Conservation (phyloP, 1,140 invertebrate species). For the Wiebesia pumilae region DNA sequence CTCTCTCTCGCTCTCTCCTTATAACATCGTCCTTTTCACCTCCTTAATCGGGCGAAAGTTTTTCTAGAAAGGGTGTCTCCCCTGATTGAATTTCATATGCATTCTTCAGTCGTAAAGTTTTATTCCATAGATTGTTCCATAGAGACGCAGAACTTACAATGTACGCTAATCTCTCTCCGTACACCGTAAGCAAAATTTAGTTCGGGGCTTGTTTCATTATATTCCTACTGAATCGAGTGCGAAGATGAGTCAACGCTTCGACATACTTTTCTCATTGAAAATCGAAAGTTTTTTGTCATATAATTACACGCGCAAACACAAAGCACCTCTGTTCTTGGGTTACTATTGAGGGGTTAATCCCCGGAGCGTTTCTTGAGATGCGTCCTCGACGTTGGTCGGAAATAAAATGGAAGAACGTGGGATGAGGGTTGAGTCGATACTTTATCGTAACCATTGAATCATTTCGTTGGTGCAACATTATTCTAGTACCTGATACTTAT, state of each 20-base stretch:
- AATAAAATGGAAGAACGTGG: background rate
- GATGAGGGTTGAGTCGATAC: background rate
- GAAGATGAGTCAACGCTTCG: background rate
- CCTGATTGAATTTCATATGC: slow-evolving; percentile 25
- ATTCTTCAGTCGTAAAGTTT: background rate
- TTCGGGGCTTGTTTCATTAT: slow-evolving; percentile 20
- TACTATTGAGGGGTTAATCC: background rate
- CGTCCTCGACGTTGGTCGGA: background rate
- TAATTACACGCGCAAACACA: slow-evolving; percentile 5
- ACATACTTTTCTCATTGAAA: slow-evolving; percentile 29
- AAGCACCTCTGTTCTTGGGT: background rate
- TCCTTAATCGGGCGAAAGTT: background rate
- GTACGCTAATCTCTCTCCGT: background rate
- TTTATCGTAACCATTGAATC: background rate
- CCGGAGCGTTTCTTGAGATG: background rate
- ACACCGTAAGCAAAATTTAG: background rate
- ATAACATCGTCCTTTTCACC: background rate
- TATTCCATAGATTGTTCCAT: background rate
- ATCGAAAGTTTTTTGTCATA: slow-evolving; percentile 4
- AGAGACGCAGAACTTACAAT: background rate
- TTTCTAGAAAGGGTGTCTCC: background rate
- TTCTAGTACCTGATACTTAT: too few relatives aligned
- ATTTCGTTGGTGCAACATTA: too few relatives aligned
- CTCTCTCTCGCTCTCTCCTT: background rate
- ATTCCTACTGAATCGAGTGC: background rate